These are phyloP conservation scores for Apodemus speciosus DNA, from an alignment of 2,113 vertebrate species.

Conservation along the genomic window DNA sequence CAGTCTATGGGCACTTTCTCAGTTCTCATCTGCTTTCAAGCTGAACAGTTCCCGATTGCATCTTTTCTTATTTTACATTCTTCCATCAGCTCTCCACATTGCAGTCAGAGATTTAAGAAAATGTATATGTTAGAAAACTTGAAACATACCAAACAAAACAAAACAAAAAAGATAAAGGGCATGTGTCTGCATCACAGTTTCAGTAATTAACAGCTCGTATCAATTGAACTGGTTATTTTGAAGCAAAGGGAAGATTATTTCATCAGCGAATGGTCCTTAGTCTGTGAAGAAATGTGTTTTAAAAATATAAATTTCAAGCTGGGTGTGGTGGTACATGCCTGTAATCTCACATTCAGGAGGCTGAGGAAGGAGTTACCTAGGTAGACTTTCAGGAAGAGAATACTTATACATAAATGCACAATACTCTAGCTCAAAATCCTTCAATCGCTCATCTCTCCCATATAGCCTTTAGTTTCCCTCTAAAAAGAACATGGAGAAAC, in stretches of 20 bases:
- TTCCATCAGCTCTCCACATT: not conserved
- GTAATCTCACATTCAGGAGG: not conserved
- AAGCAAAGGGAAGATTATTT: slow-evolving; percentile 38
- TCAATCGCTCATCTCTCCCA: not conserved
- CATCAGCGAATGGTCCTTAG: not conserved
- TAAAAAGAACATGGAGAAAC: not conserved
- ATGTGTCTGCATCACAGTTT: not conserved
- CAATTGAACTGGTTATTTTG: slow-evolving; percentile 8
- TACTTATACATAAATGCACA: not conserved
- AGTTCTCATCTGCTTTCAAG: not conserved
- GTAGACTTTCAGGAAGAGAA: not conserved
- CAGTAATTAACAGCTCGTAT: not conserved
- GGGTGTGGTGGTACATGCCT: not conserved
- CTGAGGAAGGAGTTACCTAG: not conserved
- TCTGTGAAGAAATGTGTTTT: slow-evolving; percentile 15
- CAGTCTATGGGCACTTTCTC: not conserved
- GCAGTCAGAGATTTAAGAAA: not conserved
- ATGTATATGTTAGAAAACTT: not conserved
- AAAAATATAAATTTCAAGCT: not conserved
- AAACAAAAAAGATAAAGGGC: not conserved
- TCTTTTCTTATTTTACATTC: not conserved
- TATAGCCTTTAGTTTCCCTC: not conserved
- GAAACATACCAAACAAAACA: not conserved
- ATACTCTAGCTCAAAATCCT: slow-evolving; percentile 14
- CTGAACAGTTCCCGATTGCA: not conserved